phyloP scores from a whole-genome alignment of 2,113 vertebrate species.

The Melanostigma gelatinosum region DNA sequence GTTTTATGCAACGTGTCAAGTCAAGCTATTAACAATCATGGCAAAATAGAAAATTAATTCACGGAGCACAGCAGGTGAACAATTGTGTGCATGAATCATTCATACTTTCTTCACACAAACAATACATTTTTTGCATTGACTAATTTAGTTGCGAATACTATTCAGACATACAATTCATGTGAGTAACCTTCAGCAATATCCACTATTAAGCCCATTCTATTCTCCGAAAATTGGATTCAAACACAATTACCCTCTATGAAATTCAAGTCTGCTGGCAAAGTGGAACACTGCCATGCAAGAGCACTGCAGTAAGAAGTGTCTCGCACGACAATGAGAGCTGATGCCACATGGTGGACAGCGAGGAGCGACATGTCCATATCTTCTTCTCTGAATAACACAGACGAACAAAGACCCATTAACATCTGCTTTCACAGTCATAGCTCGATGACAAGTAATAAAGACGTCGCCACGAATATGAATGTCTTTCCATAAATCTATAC shows the following conservation, averaged over 20 bases:
- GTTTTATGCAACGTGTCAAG: no score
- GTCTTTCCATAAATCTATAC: neutral
- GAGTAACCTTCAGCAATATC: no score
- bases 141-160: no score
- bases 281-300: neutral
- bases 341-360: neutral
- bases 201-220: neutral
- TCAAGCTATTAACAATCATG: no score
- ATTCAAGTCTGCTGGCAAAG: neutral
- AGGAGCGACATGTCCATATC: neutral
- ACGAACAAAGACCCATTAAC: neutral
- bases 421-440: neutral
- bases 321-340: neutral
- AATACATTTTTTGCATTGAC: no score
- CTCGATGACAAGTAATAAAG: no score
- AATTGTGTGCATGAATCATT: no score
- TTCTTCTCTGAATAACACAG: neutral
- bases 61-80: no score
- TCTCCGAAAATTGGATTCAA: neutral
- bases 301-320: neutral
- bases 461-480: neutral
- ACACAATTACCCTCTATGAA: neutral
- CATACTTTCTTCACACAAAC: no score
- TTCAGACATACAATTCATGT: neutral
- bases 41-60: no score